These are phyloP conservation scores for Himalopsyche japonica DNA, from an alignment of 2,888 invertebrate genomes.

Conservation along the genomic window DNA sequence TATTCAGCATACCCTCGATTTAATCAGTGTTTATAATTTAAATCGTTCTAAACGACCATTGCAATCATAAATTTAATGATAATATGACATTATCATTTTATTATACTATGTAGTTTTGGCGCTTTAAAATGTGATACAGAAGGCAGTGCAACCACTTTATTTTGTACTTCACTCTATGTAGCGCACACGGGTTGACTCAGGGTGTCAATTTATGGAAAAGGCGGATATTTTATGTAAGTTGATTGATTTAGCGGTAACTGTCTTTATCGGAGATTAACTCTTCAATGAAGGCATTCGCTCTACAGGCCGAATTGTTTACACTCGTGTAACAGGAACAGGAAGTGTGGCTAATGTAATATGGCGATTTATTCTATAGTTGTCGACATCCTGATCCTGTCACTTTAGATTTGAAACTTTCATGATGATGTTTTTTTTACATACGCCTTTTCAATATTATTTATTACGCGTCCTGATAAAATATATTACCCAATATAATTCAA, in stretches of 20 bases:
- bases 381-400: conserved; percentile 53
- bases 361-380: conserved; percentile 51
- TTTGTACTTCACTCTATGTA: neutral
- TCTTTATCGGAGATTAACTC: neutral
- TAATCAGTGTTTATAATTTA: neutral
- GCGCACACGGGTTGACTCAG: neutral
- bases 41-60: neutral
- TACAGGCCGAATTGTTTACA: conserved; percentile 48
- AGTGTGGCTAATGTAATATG: conserved; percentile 54
- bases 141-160: conserved; percentile 27
- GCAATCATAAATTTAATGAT: neutral
- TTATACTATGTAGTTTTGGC: conserved; percentile 8
- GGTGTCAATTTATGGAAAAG: neutral
- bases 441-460: neutral
- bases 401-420: conserved; percentile 34
- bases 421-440: neutral
- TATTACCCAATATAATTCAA: neutral
- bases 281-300: neutral
- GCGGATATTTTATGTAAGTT: conserved; percentile 17
- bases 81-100: neutral
- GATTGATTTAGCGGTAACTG: neutral
- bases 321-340: conserved; percentile 64
- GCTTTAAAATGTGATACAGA: conserved; percentile 24
- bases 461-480: neutral
- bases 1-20: neutral